These are phyloP conservation scores for Aurelia aurita DNA, from an alignment of 30 jellyfish, hydroid and myxozoan species.

Conservation along the genomic window DNA sequence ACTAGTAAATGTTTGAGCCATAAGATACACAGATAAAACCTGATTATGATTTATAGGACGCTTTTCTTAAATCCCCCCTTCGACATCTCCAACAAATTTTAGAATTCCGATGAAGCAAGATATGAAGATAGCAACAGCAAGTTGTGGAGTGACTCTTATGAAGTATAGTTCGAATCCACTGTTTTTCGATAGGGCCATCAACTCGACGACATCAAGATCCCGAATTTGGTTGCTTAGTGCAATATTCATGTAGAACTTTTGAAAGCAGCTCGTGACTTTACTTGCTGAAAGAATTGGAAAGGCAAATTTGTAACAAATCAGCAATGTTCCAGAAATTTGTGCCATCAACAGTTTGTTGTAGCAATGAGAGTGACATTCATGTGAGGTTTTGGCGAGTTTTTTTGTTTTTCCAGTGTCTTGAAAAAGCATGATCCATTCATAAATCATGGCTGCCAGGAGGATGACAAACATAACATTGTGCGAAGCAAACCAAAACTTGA, in stretches of 20 bases:
- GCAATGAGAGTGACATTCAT: not conserved
- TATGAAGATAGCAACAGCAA: constrained; percentile 4
- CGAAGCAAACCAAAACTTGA: constrained; percentile 38
- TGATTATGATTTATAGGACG: too few species aligned
- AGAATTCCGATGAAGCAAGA: constrained; percentile 56
- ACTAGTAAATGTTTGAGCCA: too few species aligned
- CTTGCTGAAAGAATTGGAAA: constrained; percentile 64
- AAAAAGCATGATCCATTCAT: constrained; percentile 30
- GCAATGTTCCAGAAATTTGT: constrained; percentile 36
- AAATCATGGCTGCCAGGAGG: constrained; percentile 55
- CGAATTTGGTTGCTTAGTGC: constrained; percentile 21
- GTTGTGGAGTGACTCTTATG: constrained; percentile 40
- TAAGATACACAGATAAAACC: too few species aligned
- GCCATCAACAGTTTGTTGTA: not conserved
- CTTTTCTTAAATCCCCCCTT: too few species aligned
- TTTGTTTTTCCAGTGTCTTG: not conserved
- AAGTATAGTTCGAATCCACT: constrained; percentile 39
- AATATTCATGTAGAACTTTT: constrained; percentile 1
- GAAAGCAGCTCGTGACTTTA: constrained; percentile 33
- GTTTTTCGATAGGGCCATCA: constrained; percentile 14
- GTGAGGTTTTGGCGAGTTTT: not conserved
- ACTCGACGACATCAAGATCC: constrained; percentile 20
- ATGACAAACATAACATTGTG: constrained; percentile 48
- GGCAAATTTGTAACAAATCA: constrained; percentile 41
- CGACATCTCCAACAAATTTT: constrained; percentile 5